Conservation (phyloP, 2,888 invertebrate species). For the Drosophila rubida region DNA sequence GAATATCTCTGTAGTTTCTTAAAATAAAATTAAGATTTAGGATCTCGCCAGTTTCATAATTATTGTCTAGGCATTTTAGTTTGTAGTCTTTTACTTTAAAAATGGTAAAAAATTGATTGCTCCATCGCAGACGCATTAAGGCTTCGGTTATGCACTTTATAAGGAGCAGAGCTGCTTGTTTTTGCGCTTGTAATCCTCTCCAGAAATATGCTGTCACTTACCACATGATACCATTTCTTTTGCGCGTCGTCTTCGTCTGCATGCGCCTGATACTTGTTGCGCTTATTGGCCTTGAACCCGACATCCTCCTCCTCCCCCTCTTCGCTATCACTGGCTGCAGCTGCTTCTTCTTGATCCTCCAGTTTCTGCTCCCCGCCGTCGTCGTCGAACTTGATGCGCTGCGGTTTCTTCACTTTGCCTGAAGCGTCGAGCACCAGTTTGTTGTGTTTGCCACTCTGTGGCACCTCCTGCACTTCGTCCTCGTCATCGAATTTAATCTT, state of each 20-base stretch:
- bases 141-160: too few relatives aligned
- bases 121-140: too few relatives aligned
- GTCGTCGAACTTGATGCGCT: slow-evolving; percentile 72
- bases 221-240: slow-evolving; percentile 83
- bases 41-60: too few relatives aligned
- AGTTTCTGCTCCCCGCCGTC: slow-evolving; percentile 35
- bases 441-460: slow-evolving; percentile 24
- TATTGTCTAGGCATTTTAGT: too few relatives aligned
- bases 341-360: background rate
- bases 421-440: slow-evolving; percentile 16
- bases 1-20: too few relatives aligned
- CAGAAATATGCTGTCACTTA: slow-evolving; percentile 52
- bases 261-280: slow-evolving; percentile 51
- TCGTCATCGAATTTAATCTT: slow-evolving; percentile 43
- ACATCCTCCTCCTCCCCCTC: slow-evolving; percentile 35
- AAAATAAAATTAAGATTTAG: too few relatives aligned
- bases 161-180: too few relatives aligned
- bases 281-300: slow-evolving; percentile 39
- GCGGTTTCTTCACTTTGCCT: slow-evolving; percentile 40
- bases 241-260: slow-evolving; percentile 67
- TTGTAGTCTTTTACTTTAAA: too few relatives aligned
- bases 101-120: too few relatives aligned
- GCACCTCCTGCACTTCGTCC: slow-evolving; percentile 12
- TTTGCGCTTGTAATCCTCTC: background rate
- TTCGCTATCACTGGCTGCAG: slow-evolving; percentile 27